A percentile compares a stretch with the other conserved stretches of the same genome.
These are phyloP conservation scores for Pseudochromis fuscus DNA, from an alignment of 2,797 vertebrate species.

Conservation along the genomic window DNA sequence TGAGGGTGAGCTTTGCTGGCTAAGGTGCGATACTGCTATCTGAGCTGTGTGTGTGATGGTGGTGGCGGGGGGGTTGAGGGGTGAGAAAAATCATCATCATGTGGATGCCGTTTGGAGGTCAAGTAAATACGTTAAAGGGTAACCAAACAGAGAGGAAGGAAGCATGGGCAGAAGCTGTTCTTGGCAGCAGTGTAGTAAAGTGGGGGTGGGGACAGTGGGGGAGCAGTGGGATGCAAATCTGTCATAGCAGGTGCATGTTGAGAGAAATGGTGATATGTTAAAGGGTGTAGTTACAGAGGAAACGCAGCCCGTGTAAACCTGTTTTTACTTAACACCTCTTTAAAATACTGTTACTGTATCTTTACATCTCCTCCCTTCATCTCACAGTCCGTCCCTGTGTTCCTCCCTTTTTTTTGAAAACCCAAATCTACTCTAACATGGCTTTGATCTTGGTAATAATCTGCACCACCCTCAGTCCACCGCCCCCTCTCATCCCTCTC, in stretches of 20 bases:
- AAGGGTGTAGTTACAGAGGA: background rate
- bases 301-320: background rate
- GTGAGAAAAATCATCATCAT: constrained; percentile 59
- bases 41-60: constrained; percentile 40
- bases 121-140: constrained; percentile 70
- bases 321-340: constrained; percentile 12
- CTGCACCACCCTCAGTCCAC: constrained; percentile 36
- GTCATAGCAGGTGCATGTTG: constrained; percentile 65
- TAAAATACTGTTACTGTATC: constrained; percentile 32
- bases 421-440: constrained; percentile 74
- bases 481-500: constrained; percentile 40
- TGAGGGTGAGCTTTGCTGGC: constrained; percentile 64
- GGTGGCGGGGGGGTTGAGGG: constrained; percentile 27
- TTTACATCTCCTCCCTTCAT: constrained; percentile 45
- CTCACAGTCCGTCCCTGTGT: constrained; percentile 20
- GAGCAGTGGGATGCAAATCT: constrained; percentile 60
- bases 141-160: constrained; percentile 58
- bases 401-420: constrained; percentile 56
- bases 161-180: constrained; percentile 53
- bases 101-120: constrained; percentile 70
- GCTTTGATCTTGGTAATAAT: constrained; percentile 82
- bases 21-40: constrained; percentile 64
- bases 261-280: constrained; percentile 10
- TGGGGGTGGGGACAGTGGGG: constrained; percentile 21
- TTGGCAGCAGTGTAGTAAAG: constrained; percentile 46